Evolutionary conservation across 2,797 vertebrate species (phyloP), one percentile per base, ranked within the genome.

Genomic region (Meda fulgida): DNA sequence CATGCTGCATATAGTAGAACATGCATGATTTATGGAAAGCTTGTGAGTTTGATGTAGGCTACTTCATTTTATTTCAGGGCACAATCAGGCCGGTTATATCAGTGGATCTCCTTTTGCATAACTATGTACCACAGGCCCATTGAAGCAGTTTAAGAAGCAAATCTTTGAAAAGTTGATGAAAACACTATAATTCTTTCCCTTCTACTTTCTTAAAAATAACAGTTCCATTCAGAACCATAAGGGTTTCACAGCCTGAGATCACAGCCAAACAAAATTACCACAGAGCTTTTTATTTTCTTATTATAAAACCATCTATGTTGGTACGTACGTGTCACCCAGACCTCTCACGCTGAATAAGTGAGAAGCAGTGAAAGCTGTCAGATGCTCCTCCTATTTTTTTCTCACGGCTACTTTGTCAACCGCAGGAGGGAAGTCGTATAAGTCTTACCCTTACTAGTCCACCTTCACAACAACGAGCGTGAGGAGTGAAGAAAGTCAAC

Each of bases 321-420:
- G 18, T 18, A 48, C 3, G 1, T 0, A 1, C 3, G 18, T 34
- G 46, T 34, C 19, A 53, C 21, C 48, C 29, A 36, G 7, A 36
- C 36, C 29, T 14, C 14, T n/a, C 19, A 7, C 11, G 48, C 31
- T 40, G 23, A 38, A 40, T 21, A 48, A 65, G 23, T 66, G 29
- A 66, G 43, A 19, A 66, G 60, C 38, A 5, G 7, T 26, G 16
- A 34, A 55, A 66, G 40, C 29, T 79, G 11, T 31, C 26, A 14
- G 60, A 66, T n/a, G 63, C 63, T 36, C 78, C 78, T 67, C 78
- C 78, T 80, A 23, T 48, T n/a, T 80, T 46, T 26, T 7, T 51
- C 43, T 80, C 78, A 69, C 29, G 63, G 6, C 19, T 34, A n/a
- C 19, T 80, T 69, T 80, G 1, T 79, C 9, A 36, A n/a, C 21